These are phyloP conservation scores for Eubasilissa splendida DNA, from an alignment of 2,888 invertebrate species.

Conservation along the genomic window DNA sequence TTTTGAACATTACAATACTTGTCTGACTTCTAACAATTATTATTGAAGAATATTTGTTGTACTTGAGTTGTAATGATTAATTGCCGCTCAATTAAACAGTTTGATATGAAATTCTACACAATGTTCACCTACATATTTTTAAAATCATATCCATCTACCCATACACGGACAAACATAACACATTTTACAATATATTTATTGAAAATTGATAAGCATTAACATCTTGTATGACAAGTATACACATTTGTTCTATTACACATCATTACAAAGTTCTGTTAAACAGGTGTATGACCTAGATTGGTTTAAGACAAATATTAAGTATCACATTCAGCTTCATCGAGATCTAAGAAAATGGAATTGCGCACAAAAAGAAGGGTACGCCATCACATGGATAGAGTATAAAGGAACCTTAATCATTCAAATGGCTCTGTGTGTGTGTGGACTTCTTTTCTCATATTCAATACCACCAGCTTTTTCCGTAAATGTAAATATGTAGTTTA, in stretches of 20 bases:
- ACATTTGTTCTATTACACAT: neutral
- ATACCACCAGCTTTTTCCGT: conserved; percentile 25
- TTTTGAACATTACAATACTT: conserved; percentile 33
- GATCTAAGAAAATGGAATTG: conserved; percentile 46
- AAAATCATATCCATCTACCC: conserved; percentile 44
- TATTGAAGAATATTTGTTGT: conserved; percentile 17
- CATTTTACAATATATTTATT: conserved; percentile 40
- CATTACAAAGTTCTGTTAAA: conserved; percentile 1
- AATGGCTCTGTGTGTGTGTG: conserved; percentile 31
- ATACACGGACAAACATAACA: conserved; percentile 48
- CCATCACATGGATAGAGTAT: conserved; percentile 39
- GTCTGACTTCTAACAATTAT: conserved; percentile 48
- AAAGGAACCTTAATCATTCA: conserved; percentile 46
- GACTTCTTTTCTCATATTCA: conserved; percentile 33
- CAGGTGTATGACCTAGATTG: conserved; percentile 43
- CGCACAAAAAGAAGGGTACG: conserved; percentile 58
- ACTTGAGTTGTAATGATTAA: conserved; percentile 29
- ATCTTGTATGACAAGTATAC: conserved; percentile 7
- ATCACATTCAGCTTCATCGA: conserved; percentile 53
- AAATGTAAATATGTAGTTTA: conserved; percentile 43
- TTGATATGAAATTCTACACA: conserved; percentile 56
- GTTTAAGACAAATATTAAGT: conserved; percentile 44
- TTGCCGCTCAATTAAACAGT: conserved; percentile 43
- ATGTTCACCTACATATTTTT: conserved; percentile 17
- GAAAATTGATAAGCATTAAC: conserved; percentile 7